A percentile compares a stretch with the other conserved stretches of the same genome.
Conservation (phyloP, 2,113 vertebrate species). For the Oceanites oceanicus region DNA sequence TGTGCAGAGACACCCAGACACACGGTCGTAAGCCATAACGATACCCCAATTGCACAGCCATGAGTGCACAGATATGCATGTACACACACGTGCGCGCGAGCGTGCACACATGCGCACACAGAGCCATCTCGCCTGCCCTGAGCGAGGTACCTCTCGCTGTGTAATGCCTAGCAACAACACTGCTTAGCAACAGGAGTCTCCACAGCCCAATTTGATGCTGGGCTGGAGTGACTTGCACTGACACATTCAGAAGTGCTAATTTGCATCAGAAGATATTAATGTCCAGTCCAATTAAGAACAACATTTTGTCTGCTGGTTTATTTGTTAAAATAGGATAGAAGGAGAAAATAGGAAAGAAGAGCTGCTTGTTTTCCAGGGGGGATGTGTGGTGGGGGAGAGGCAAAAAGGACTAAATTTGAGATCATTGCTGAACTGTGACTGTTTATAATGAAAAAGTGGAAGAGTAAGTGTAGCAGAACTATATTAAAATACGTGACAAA, state of each 20-base stretch:
- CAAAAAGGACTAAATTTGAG: background rate
- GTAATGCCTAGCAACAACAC: background rate
- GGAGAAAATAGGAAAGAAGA: background rate
- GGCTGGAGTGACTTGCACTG: background rate
- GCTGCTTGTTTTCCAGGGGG: background rate
- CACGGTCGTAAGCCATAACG: rapidly evolving
- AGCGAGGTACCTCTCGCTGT: background rate
- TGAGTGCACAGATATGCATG: background rate
- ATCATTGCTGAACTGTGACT: background rate
- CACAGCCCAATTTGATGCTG: background rate
- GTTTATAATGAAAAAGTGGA: background rate
- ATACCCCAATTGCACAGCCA: background rate
- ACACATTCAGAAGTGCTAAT: background rate
- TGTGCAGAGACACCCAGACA: background rate
- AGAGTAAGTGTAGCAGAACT: background rate
- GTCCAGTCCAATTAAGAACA: conserved; percentile 24
- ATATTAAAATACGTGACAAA: background rate
- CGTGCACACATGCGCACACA: rapidly evolving
- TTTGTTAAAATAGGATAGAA: conserved; percentile 22
- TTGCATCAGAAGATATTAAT: conserved; percentile 30
- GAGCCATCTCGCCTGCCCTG: background rate
- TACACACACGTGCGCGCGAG: too few species aligned
- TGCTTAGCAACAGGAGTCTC: background rate
- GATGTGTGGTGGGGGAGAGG: background rate
- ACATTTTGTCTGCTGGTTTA: conserved; percentile 11